These are phyloP conservation scores for Dynastes maya DNA, from an alignment of 2,888 invertebrate genomes.

Conservation along the genomic window DNA sequence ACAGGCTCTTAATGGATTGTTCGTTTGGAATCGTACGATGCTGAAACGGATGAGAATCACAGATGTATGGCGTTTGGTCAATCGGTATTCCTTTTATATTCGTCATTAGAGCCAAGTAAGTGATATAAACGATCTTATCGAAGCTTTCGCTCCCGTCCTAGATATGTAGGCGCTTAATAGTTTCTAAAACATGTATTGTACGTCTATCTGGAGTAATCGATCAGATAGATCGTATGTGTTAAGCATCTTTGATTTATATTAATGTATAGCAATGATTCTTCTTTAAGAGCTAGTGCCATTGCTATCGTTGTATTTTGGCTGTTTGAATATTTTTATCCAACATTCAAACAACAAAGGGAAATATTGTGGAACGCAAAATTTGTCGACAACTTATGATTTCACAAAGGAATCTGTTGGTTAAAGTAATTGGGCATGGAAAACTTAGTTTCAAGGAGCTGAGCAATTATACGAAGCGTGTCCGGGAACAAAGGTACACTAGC, in stretches of 20 bases:
- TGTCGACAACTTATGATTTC: too few relatives aligned
- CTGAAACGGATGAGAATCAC: slow-evolving; percentile 19
- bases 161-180: slow-evolving; percentile 33
- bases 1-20: slow-evolving; percentile 48
- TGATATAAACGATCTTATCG: slow-evolving; percentile 48
- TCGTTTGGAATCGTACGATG: slow-evolving; percentile 27
- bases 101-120: neutral
- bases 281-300: neutral
- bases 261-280: neutral
- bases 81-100: slow-evolving; percentile 46
- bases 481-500: too few relatives aligned
- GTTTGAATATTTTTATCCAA: too few relatives aligned
- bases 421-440: too few relatives aligned
- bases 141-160: slow-evolving; percentile 20
- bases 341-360: too few relatives aligned
- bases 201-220: slow-evolving; percentile 7
- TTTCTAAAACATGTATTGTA: slow-evolving; percentile 29
- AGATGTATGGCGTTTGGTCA: slow-evolving; percentile 8
- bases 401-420: too few relatives aligned
- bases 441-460: too few relatives aligned
- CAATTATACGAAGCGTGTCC: too few relatives aligned
- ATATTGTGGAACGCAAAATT: too few relatives aligned
- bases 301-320: too few relatives aligned
- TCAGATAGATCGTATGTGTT: neutral
- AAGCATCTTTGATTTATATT: neutral